Conservation (phyloP, 92 coral and sea anemone genomes). For the Epizoanthus scotinus region DNA sequence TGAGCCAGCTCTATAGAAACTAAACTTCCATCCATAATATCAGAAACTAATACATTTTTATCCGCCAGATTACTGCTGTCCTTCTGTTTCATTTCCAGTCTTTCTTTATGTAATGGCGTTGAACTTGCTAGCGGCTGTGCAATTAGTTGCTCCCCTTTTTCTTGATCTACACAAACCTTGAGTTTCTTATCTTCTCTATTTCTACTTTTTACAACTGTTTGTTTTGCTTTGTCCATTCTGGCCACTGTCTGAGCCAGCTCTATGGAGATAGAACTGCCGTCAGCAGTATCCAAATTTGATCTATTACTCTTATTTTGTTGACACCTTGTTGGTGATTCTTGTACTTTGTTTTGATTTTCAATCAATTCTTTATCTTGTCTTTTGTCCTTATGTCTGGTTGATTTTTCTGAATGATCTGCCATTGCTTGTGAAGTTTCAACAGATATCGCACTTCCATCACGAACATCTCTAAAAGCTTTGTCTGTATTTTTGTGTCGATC, state of each 20-base stretch:
- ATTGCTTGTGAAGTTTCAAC: slow-evolving; percentile 1
- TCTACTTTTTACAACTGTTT: background rate
- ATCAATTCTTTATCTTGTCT: background rate
- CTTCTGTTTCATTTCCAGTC: background rate
- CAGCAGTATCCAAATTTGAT: background rate
- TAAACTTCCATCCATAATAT: background rate
- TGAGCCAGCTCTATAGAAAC: slow-evolving; percentile 9
- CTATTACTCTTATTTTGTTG: background rate
- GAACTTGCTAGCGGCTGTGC: slow-evolving; percentile 52
- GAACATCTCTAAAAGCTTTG: background rate
- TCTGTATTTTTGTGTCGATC: background rate
- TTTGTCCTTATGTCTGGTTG: background rate
- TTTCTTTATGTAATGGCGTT: slow-evolving; percentile 37
- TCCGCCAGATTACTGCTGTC: background rate
- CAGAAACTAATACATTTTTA: background rate
- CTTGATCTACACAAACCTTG: background rate
- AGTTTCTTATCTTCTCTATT: background rate
- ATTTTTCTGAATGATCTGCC: background rate
- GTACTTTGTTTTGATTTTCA: background rate
- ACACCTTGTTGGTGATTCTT: too few species aligned
- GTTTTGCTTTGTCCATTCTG: background rate
- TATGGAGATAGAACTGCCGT: slow-evolving; percentile 18
- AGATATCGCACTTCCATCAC: background rate
- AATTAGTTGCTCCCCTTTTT: background rate
- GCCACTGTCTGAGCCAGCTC: slow-evolving; percentile 13